Evolutionary conservation across 2,113 vertebrate genomes (phyloP), one percentile per base, ranked within the genome.

Genomic region (Nettapus auritus): DNA sequence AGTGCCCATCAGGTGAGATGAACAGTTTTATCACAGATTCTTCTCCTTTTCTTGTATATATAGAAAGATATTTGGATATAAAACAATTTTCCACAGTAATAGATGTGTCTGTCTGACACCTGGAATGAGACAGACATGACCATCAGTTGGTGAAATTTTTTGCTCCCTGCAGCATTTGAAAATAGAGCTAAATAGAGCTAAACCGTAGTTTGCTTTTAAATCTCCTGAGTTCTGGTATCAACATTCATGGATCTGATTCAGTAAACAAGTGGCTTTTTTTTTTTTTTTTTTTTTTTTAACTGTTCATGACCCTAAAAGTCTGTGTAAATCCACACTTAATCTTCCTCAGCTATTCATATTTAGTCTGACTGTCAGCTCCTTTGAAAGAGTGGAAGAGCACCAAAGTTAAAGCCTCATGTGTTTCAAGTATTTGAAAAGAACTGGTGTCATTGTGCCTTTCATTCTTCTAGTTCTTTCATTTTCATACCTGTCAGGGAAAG

Each of bases 1-100:
- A 75, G 18, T 64, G 5, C 17, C 11, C 6, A 46, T 22, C 2
- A 44, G 33, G 19, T 25, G 33, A 36, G 12, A 12, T 70, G 28
- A 74, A 70, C 2, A 2, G 21, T 18, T 75, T 13, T 79, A 38
- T 46, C 0, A 0, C 11, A 26, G 3, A 3, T 55, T 67, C 10
- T 70, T 2, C 4, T 60, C 53, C 74, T 75, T 31, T 23, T 1
- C 13, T 62, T 79, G 15, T 15, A 9, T 66, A 3, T 29, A 12
- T 9, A 40, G 68, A 59, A 74, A 56, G 8, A 31, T 6, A 22
- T 38, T 63, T 57, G 8, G 5, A 1, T 29, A 42, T 38, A 9
- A 60, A 75, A 44, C 9, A 63, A 3, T 52, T 86, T 74, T 78
- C 52, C 78, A 52, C 29, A 68, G 7, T 75, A 31, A 46, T 31